These are phyloP conservation scores for Dendronephthya gigantea DNA, from an alignment of 64 coral and sea anemone species.

Conservation along the genomic window DNA sequence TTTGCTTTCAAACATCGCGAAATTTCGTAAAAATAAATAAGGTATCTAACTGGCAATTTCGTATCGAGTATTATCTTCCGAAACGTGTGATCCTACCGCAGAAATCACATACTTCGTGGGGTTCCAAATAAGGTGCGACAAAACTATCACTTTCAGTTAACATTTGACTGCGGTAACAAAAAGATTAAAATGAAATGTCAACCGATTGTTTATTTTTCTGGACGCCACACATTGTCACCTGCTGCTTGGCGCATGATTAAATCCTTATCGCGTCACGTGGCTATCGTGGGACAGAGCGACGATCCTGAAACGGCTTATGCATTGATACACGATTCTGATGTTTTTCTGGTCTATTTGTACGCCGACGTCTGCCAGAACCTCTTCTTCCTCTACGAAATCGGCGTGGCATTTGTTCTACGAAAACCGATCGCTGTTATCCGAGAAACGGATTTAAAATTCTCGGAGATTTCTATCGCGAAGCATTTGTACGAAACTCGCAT, in stretches of 20 bases:
- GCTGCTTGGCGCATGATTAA: background rate
- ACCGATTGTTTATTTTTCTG: background rate
- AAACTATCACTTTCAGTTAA: background rate
- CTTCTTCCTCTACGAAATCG: background rate
- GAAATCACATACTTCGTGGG: too few species aligned
- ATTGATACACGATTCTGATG: background rate
- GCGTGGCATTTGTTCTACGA: background rate
- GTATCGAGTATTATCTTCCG: too few species aligned
- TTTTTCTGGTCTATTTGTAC: background rate
- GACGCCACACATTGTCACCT: background rate
- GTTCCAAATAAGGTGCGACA: too few species aligned
- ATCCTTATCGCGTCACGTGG: background rate
- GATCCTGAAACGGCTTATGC: background rate
- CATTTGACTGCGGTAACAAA: background rate
- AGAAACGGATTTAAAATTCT: background rate
- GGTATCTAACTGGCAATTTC: too few species aligned
- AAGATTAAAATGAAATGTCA: background rate
- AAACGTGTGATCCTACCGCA: too few species aligned
- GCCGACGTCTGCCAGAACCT: background rate
- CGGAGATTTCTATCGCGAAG: background rate
- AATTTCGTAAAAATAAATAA: too few species aligned
- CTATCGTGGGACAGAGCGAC: background rate
- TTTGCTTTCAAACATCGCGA: too few species aligned
- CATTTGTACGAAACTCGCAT: background rate
- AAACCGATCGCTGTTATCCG: background rate